phyloP scores from a whole-genome alignment of 2,888 invertebrate species.

The Alviniconcha strummeri region DNA sequence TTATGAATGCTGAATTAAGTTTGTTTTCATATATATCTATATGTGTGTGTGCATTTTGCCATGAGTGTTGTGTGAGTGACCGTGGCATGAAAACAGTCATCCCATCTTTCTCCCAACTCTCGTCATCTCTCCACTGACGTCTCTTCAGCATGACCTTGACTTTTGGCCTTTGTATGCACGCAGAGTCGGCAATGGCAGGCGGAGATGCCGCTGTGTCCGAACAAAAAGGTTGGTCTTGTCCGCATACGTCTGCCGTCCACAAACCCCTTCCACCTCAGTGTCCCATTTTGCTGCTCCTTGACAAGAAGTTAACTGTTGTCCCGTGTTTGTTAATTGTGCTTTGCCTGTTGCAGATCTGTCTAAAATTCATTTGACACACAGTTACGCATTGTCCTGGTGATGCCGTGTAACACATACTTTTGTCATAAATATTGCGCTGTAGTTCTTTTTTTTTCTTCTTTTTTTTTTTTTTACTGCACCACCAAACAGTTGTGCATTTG shows the following conservation, averaged over 20 bases:
- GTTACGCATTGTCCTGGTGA: not conserved
- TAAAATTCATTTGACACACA: not conserved
- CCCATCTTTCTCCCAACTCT: not conserved
- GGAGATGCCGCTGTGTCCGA: conserved; percentile 30
- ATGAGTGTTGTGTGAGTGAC: conserved; percentile 10
- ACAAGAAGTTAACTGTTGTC: not conserved
- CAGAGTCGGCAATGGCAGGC: conserved; percentile 33
- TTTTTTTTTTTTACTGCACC: no score
- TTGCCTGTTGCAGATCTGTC: conserved; percentile 12
- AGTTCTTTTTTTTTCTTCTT: no score
- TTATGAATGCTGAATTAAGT: no score
- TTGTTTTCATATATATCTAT: no score
- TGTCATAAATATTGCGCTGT: not conserved
- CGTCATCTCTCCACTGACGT: conserved; percentile 20
- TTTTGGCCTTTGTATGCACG: conserved; percentile 33
- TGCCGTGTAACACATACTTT: not conserved
- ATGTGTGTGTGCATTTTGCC: conserved; percentile 4
- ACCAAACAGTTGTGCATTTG: no score
- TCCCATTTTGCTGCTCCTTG: not conserved
- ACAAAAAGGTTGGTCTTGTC: conserved; percentile 23
- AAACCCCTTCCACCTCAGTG: not conserved
- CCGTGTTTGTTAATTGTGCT: not conserved
- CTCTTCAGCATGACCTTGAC: conserved; percentile 32
- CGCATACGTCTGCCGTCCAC: not conserved
- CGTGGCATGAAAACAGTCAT: conserved; percentile 11